Evolutionary conservation across 2,113 vertebrate species (phyloP), one percentile per base, ranked within the genome.

Genomic region (Mus spicilegus): DNA sequence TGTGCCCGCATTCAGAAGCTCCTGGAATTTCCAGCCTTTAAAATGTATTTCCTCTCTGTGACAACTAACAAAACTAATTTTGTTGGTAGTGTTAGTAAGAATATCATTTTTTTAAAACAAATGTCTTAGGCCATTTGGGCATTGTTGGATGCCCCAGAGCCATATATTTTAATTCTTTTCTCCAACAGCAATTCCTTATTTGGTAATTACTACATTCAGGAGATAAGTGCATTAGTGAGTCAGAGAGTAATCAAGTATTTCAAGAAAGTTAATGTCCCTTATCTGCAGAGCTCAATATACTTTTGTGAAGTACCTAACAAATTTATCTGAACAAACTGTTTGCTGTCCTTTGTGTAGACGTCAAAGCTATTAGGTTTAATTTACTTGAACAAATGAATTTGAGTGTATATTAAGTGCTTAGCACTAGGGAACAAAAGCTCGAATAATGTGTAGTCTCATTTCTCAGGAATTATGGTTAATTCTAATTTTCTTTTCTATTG

Each of bases 201-300:
- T 94, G 77, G 56, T 93, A 89, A 97, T 97, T 94, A 94, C 56
- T 58, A 33, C 39, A 81, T 94, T 76, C 51, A 93, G 84, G 70
- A 97, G 93, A 95, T 81, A 67, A 96, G 89, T 69, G 33, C 77
- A 76, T 77, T 78, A 85, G 69, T 96, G 82, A 87, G 75, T 87
- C 80, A 95, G 61, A 92, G 63, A 80, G 65, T 76, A 90, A 93
- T 93, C 87, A 95, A 95, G 90, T 95, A 94, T 67, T 46, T 84
- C 49, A 89, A 86, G 73, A 67, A 90, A 94, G n/a, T 91, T 96
- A 97, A 87, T 97, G 87, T 90, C 82, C 58, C 91, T 95, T 95
- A 91, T 88, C 84, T 73, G 65, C 63, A 94, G 56, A 85, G 51
- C 16, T 96, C 78, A 93, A 87, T 87, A 89, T 91, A 75, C 72